phyloP scores from a whole-genome alignment of 2,888 invertebrate species.

The Tillus elongatus region DNA sequence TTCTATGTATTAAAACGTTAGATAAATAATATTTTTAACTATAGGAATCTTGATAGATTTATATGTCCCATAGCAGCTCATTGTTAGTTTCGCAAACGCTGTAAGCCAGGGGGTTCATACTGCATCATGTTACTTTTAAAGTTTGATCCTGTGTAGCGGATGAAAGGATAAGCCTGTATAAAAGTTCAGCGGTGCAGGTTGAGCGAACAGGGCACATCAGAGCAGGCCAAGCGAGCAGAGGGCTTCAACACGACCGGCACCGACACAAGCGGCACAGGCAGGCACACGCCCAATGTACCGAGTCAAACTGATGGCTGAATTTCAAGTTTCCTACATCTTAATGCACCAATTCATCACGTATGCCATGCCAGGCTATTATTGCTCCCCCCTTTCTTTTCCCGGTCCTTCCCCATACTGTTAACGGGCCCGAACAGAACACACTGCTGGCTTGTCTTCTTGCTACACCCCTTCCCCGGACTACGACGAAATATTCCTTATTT shows the following conservation, averaged over 20 bases:
- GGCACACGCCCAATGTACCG: constrained; percentile 39
- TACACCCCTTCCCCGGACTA: no score
- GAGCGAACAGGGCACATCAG: no score
- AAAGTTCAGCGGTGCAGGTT: constrained; percentile 2
- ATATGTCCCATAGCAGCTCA: no score
- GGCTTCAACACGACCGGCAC: no score
- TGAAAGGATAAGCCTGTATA: constrained; percentile 2
- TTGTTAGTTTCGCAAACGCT: no score
- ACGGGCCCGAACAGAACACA: background rate
- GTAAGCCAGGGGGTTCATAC: no score
- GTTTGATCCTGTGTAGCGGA: constrained; percentile 1
- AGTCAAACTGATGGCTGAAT: constrained; percentile 39
- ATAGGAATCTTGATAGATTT: no score
- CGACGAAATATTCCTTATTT: constrained; percentile 2
- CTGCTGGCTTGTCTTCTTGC: no score
- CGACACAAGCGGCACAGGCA: constrained; percentile 16
- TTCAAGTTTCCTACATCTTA: constrained; percentile 39
- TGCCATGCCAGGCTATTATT: constrained; percentile 32
- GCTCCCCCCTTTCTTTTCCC: constrained; percentile 14
- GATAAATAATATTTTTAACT: no score
- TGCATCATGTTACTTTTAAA: constrained; percentile 3
- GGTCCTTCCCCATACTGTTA: background rate
- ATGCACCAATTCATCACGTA: constrained; percentile 38
- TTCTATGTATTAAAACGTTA: no score
- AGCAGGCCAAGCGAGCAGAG: no score